Percentiles rank a stretch among this genome's conserved stretches.
These are phyloP conservation scores for Ceyx melanurus DNA, from an alignment of 2,113 vertebrate species.

Conservation along the genomic window DNA sequence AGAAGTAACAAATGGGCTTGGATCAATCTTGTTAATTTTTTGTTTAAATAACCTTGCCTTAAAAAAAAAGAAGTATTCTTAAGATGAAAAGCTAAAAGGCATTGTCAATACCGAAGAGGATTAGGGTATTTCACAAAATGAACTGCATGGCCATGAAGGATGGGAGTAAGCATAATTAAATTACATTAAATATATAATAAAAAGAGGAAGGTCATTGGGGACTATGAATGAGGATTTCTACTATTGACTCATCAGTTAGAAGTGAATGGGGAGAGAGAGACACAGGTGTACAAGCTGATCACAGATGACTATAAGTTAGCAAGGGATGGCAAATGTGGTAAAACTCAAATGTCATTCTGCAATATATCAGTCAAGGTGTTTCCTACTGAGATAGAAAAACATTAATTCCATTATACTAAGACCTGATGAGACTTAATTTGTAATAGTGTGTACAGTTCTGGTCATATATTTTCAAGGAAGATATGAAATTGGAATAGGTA, in stretches of 20 bases:
- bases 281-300: not conserved
- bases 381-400: not conserved
- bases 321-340: not conserved
- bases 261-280: not conserved
- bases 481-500: not conserved
- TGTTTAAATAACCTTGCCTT: not conserved
- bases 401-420: not conserved
- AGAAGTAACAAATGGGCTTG: not conserved
- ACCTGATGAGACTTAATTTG: not conserved
- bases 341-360: not conserved
- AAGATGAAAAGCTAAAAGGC: slow-evolving; percentile 10
- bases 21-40: not conserved
- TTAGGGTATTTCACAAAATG: slow-evolving; percentile 10
- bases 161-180: not conserved
- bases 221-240: not conserved
- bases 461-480: slow-evolving; percentile 6
- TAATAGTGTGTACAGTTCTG: not conserved
- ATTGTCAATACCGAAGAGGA: slow-evolving; percentile 6
- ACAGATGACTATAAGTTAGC: not conserved
- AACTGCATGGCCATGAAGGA: slow-evolving; percentile 16
- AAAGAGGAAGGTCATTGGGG: not conserved
- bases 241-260: not conserved
- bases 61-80: not conserved
- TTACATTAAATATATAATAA: slow-evolving; percentile 31
- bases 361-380: not conserved